Evolutionary conservation across 2,888 invertebrate species (phyloP), one percentile per base, ranked within the genome.

Genomic region (Teinopalpus imperialis): DNA sequence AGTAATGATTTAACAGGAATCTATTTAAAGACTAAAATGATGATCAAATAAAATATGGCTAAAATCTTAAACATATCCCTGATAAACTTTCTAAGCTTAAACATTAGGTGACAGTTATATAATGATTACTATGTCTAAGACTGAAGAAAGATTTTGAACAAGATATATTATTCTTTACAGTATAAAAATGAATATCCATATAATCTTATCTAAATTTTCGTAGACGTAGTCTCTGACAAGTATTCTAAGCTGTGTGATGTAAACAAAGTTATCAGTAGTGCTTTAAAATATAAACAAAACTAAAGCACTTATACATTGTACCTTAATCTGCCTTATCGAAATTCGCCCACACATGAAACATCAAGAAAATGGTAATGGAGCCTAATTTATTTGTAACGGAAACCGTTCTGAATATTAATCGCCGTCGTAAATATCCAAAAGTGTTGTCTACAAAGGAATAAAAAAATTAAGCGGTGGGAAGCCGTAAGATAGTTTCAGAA

Each of bases 381-480:
- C 26, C 35, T 30, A 36, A 30, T 43, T 30, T 29, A 43, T 36
- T 36, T 12, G 6, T 23, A 36, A 30, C 29, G 23, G 43, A 43
- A 36, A 43, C 36, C 32, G 24, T 32, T 40, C 9, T 30, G 30
- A 23, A 40, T 30, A 7, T 35, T 36, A 43, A 43, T 43, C 23
- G 16, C 20, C 29, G 9, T 36, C 43, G 30, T 36, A 30, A 43
- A 43, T 5, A 29, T 43, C 21, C 23, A 21, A 30, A 10, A 12
- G n/a, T 29, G 29, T 20, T 29, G 21, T 43, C 21, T 35, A 21
- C 1, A 20, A 34, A 29, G 14, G 12, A 35, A 14, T 18, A 43
- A 43, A 21, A 35, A 9, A 12, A 14, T 30, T 12, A 7, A 30
- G 1, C 6, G 13, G 18, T 42, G 8, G 8, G 26, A 42, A 34